Evolutionary conservation across 1,140 invertebrate species (phyloP).

Genomic region (Charaxes varanes): DNA sequence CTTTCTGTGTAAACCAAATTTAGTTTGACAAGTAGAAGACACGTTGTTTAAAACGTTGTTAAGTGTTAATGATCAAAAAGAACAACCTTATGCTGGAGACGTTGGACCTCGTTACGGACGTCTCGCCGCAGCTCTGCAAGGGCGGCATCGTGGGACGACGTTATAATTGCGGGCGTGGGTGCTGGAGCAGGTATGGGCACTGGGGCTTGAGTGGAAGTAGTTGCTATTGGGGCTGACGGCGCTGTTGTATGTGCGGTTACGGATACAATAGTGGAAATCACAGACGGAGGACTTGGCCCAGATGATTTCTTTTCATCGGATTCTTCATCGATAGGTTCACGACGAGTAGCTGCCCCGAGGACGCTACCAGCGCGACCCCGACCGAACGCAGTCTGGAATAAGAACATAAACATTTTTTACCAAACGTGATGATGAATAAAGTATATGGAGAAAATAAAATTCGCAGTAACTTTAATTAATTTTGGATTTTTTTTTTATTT

Average conservation of each 20-base stretch:
- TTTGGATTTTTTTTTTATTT: too few relatives aligned
- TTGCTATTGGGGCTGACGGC: too few relatives aligned
- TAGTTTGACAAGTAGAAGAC: too few relatives aligned
- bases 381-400: constrained; percentile 81
- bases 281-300: too few relatives aligned
- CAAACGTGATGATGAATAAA: too few relatives aligned
- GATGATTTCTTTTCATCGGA: constrained; percentile 74
- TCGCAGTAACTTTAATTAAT: too few relatives aligned
- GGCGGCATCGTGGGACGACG: constrained; percentile 59
- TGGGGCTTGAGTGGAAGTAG: constrained; percentile 70
- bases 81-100: constrained; percentile 54
- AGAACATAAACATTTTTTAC: too few relatives aligned
- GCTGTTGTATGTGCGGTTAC: too few relatives aligned
- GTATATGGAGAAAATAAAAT: too few relatives aligned
- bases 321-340: constrained; percentile 90
- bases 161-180: constrained; percentile 74
- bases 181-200: constrained; percentile 59
- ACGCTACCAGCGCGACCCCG: constrained; percentile 63
- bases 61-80: too few relatives aligned
- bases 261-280: too few relatives aligned
- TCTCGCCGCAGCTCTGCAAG: constrained; percentile 48
- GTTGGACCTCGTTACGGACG: constrained; percentile 50
- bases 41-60: not conserved
- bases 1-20: too few relatives aligned
- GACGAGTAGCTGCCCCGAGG: constrained; percentile 76